Percentiles rank a stretch among this genome's conserved stretches.
Conservation (phyloP, 2,797 vertebrate genomes). For the Picus viridis region DNA sequence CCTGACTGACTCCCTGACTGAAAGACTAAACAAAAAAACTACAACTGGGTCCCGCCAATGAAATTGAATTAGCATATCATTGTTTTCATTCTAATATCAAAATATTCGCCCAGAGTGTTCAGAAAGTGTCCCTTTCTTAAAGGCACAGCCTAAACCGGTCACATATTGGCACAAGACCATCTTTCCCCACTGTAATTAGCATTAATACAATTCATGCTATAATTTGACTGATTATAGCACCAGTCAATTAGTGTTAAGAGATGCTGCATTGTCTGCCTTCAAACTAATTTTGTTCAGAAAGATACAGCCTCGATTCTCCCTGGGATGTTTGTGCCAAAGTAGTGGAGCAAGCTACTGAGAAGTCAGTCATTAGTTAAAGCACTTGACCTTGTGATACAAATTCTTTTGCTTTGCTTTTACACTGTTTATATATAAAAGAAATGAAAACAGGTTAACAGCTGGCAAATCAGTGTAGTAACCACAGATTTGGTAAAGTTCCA, state of each 20-base stretch:
- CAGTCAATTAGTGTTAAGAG: slow-evolving; percentile 13
- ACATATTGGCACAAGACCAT: not conserved
- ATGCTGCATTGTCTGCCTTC: not conserved
- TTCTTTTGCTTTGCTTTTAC: not conserved
- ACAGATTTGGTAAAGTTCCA: not conserved
- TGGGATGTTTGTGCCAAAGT: not conserved
- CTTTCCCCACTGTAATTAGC: slow-evolving; percentile 6
- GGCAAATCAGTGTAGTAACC: not conserved
- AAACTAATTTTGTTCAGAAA: slow-evolving; percentile 21
- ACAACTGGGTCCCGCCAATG: too few relatives aligned
- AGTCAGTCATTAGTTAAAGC: not conserved
- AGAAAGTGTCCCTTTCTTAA: too few relatives aligned
- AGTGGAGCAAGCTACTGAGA: not conserved
- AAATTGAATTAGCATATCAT: too few relatives aligned
- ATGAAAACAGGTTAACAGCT: not conserved
- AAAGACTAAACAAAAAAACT: too few relatives aligned
- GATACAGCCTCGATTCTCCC: not conserved
- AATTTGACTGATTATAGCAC: slow-evolving; percentile 33
- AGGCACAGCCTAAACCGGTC: too few relatives aligned
- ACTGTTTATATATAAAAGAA: not conserved
- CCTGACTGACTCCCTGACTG: too few relatives aligned
- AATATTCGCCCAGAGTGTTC: too few relatives aligned
- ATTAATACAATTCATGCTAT: not conserved
- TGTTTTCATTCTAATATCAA: too few relatives aligned
- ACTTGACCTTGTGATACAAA: not conserved